Percentiles rank a stretch among this genome's conserved stretches.
Evolutionary conservation across 2,113 vertebrate genomes (phyloP).

Genomic region (Crotalus tigris): DNA sequence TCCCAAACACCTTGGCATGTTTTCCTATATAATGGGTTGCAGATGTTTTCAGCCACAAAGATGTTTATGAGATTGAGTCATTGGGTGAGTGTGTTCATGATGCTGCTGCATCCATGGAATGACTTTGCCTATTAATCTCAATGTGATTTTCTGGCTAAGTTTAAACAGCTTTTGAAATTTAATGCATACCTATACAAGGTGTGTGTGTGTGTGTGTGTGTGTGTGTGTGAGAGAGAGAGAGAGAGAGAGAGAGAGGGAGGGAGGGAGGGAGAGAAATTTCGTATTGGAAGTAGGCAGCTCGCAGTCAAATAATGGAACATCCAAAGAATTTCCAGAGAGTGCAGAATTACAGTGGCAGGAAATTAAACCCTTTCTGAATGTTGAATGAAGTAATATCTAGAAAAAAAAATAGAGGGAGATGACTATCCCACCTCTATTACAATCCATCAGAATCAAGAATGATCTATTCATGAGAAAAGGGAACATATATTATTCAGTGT

Average conservation of each 20-base stretch:
- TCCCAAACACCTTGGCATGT: neutral
- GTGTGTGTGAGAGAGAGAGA: too few species aligned
- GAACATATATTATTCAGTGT: neutral
- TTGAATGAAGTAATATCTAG: neutral
- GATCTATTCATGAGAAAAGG: neutral
- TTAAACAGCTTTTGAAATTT: neutral
- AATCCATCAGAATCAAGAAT: neutral
- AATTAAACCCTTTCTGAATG: neutral
- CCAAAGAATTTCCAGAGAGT: neutral
- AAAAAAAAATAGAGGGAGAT: neutral
- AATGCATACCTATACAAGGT: neutral
- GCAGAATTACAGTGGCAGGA: neutral
- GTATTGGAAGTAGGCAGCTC: neutral
- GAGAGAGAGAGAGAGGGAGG: too few species aligned
- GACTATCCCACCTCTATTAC: neutral
- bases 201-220: too few species aligned
- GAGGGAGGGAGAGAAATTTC: neutral
- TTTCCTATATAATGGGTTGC: neutral
- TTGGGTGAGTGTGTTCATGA: neutral
- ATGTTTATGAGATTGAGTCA: neutral
- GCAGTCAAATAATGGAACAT: neutral
- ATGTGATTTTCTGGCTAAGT: neutral
- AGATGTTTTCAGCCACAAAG: neutral
- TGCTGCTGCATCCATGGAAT: neutral
- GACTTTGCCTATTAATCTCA: neutral